phyloP scores from a whole-genome alignment of 2,888 invertebrate genomes.

The Anorthoa munda region DNA sequence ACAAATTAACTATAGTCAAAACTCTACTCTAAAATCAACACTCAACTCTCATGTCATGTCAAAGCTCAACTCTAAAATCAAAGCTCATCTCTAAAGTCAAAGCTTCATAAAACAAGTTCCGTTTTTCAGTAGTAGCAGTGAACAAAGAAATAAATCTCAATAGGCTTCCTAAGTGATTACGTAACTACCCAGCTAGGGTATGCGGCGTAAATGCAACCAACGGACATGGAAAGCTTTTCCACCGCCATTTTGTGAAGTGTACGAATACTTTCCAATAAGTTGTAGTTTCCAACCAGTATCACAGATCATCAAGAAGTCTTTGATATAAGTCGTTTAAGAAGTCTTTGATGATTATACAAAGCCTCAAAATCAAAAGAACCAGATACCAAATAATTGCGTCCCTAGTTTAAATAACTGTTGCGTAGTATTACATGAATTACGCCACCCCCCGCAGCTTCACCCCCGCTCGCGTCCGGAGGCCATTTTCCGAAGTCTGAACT shows the following conservation, averaged over 20 bases:
- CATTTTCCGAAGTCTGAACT: constrained; percentile 4
- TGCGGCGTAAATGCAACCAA: constrained; percentile 6
- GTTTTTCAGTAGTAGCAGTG: background rate
- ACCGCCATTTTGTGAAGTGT: constrained; percentile 22
- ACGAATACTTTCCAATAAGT: background rate
- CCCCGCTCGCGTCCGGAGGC: background rate
- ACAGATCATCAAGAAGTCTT: background rate
- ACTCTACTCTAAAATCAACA: too few species aligned
- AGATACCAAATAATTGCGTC: background rate
- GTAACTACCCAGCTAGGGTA: background rate
- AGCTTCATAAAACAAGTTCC: background rate
- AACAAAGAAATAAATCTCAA: background rate
- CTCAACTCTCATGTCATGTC: too few species aligned
- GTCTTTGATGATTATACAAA: background rate
- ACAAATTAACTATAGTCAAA: too few species aligned
- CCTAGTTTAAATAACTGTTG: background rate
- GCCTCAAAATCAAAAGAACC: background rate
- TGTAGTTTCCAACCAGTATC: background rate
- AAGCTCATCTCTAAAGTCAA: background rate
- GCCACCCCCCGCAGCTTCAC: too few species aligned
- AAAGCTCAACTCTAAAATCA: too few species aligned
- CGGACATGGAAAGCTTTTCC: background rate
- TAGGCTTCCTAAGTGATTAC: background rate
- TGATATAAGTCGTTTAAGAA: too few species aligned
- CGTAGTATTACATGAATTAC: background rate